Evolutionary conservation across 2,113 vertebrate genomes (phyloP).

Genomic region (Chinchilla lanigera): DNA sequence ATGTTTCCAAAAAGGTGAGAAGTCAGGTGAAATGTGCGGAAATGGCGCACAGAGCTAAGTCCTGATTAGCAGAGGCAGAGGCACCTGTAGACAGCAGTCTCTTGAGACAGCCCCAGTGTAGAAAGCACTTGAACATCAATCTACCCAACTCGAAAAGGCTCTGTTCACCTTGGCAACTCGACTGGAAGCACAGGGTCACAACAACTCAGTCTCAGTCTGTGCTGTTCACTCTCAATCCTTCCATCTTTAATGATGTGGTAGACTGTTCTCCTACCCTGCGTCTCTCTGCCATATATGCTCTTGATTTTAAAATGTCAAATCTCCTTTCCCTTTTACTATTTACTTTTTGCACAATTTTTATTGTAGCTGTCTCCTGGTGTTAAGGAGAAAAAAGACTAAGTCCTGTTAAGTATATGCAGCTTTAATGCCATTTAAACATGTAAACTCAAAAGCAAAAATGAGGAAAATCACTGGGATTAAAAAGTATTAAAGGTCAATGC

Average conservation of each 20-base stretch:
- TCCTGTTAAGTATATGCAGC: conserved; percentile 62
- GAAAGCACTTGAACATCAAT: neutral
- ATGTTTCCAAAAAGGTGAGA: conserved; percentile 18
- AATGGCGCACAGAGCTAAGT: neutral
- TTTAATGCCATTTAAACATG: conserved; percentile 74
- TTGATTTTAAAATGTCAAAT: conserved; percentile 34
- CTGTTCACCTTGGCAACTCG: neutral
- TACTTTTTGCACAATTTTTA: neutral
- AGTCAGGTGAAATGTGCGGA: neutral
- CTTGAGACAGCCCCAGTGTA: neutral
- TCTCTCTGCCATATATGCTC: neutral
- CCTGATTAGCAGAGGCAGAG: neutral
- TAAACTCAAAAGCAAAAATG: conserved; percentile 76
- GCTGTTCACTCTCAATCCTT: neutral
- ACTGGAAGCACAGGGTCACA: neutral
- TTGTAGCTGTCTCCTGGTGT: conserved; percentile 22
- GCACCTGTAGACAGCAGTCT: neutral
- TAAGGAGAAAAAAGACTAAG: conserved; percentile 66
- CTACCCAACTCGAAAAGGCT: neutral
- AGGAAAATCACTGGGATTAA: conserved; percentile 83
- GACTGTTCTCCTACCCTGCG: neutral
- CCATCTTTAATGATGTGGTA: neutral
- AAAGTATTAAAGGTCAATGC: conserved; percentile 82
- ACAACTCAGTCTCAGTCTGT: neutral
- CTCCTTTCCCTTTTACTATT: conserved; percentile 4